phyloP scores from a whole-genome alignment of 2,888 invertebrate genomes.

The Petrolisthes manimaculis region DNA sequence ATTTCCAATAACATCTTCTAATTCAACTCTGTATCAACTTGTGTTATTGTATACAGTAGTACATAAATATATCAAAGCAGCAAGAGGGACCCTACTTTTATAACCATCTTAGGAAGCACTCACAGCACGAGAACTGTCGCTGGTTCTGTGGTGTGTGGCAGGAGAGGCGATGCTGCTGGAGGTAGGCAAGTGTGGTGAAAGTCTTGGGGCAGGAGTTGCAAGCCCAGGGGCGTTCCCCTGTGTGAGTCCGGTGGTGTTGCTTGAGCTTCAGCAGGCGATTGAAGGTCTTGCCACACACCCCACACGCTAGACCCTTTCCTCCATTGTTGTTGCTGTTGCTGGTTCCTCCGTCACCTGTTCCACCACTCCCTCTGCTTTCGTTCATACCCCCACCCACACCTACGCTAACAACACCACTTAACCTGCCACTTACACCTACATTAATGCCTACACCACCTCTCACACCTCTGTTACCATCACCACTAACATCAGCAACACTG shows the following conservation, averaged over 20 bases:
- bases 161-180: conserved; percentile 47
- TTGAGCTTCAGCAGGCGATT: conserved; percentile 43
- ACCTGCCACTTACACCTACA: neutral
- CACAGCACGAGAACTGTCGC: conserved; percentile 53
- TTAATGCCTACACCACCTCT: neutral
- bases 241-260: conserved; percentile 61
- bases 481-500: neutral
- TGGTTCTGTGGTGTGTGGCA: conserved; percentile 51
- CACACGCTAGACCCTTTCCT: conserved; percentile 52
- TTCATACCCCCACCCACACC: neutral
- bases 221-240: conserved; percentile 58
- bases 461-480: neutral
- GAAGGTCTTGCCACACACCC: conserved; percentile 58
- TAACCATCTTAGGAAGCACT: neutral
- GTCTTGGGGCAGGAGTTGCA: conserved; percentile 52
- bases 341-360: neutral
- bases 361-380: neutral
- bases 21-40: no score
- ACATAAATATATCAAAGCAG: neutral
- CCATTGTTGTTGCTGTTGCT: neutral
- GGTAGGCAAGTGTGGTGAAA: conserved; percentile 42
- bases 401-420: neutral
- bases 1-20: no score
- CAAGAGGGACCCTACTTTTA: neutral
- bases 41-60: no score